phyloP scores from a whole-genome alignment of 2,113 vertebrate genomes.

The Ellobius talpinus region DNA sequence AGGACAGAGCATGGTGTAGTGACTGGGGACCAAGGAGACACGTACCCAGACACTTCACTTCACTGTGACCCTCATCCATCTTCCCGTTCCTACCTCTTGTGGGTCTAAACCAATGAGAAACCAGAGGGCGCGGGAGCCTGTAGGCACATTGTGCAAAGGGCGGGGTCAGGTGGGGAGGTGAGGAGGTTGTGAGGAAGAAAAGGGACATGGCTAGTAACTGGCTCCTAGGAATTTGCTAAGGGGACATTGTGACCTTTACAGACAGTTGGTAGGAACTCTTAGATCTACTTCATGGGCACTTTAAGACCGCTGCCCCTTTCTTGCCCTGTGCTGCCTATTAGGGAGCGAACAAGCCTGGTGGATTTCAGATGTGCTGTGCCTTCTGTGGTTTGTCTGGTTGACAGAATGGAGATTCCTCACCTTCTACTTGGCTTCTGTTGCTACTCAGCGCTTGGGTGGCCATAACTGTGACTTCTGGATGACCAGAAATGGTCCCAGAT shows the following conservation, averaged over 20 bases:
- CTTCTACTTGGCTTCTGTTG: not conserved
- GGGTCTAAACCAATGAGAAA: not conserved
- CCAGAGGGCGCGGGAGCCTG: not conserved
- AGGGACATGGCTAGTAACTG: rapidly evolving
- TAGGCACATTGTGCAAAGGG: not conserved
- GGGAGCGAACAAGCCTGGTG: not conserved
- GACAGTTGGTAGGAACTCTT: not conserved
- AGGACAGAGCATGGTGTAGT: not conserved
- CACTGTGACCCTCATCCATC: not conserved
- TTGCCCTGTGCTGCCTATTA: not conserved
- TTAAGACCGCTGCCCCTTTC: not conserved
- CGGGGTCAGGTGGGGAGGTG: not conserved
- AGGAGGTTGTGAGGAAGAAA: not conserved
- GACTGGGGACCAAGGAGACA: not conserved
- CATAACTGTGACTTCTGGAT: not conserved
- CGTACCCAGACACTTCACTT: not conserved
- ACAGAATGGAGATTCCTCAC: not conserved
- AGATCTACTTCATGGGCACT: not conserved
- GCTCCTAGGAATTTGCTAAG: not conserved
- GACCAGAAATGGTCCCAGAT: not conserved
- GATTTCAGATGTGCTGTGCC: not conserved
- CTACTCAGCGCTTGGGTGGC: not conserved
- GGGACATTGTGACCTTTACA: not conserved
- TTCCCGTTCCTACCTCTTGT: not conserved
- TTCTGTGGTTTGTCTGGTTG: not conserved